Conservation (phyloP, 2,888 invertebrate genomes). For the Tachina lurida region DNA sequence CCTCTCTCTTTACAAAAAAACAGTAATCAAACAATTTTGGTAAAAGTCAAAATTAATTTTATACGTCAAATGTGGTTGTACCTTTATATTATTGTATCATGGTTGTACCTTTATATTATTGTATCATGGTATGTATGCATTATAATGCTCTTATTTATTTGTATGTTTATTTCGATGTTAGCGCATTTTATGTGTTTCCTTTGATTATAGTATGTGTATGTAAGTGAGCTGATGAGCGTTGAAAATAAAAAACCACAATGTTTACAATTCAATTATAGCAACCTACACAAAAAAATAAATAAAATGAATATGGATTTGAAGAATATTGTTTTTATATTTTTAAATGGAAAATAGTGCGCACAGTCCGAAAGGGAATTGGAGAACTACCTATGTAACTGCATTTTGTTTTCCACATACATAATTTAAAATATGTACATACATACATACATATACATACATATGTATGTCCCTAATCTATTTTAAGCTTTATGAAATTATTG, state of each 20-base stretch:
- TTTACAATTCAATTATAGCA: conserved; percentile 62
- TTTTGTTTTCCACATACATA: neutral
- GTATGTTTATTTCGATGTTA: conserved; percentile 24
- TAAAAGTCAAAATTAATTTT: no score
- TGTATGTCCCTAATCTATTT: no score
- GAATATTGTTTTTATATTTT: conserved; percentile 12
- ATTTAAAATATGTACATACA: no score
- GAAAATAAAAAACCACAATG: conserved; percentile 37
- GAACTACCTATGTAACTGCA: no score
- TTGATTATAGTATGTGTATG: conserved; percentile 61
- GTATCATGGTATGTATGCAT: no score
- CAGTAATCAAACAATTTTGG: no score
- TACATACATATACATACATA: no score
- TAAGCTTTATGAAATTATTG: no score
- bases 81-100: no score
- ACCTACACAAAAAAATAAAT: conserved; percentile 56
- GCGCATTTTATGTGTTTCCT: conserved; percentile 55
- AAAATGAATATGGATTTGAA: neutral
- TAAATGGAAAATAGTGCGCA: neutral
- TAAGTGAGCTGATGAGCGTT: conserved; percentile 46
- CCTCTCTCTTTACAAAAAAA: no score
- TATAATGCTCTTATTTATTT: neutral
- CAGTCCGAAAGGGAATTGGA: neutral
- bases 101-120: no score
- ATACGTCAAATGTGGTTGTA: no score